phyloP scores from a whole-genome alignment of 2,888 invertebrate species.

The Venustoraphidia nigricollis region DNA sequence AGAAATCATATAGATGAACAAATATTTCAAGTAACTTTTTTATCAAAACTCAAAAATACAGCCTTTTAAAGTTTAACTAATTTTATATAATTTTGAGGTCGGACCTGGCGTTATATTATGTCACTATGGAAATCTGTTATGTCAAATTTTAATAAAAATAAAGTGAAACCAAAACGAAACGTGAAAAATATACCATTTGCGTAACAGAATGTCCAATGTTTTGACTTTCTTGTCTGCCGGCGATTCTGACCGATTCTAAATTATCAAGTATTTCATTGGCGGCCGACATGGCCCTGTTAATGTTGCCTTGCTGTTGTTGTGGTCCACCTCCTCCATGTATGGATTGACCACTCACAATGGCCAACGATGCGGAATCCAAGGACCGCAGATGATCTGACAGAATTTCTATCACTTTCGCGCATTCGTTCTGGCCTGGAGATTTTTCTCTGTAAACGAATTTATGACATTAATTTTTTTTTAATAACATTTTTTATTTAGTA shows the following conservation, averaged over 20 bases:
- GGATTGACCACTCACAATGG: constrained; percentile 40
- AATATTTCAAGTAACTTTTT: too few relatives aligned
- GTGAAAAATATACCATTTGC: constrained; percentile 39
- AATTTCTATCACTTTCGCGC: constrained; percentile 67
- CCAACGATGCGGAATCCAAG: constrained; percentile 74
- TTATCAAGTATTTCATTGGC: constrained; percentile 70
- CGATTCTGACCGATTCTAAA: constrained; percentile 67
- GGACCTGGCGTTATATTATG: too few relatives aligned
- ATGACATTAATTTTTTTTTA: background rate
- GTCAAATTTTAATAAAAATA: too few relatives aligned
- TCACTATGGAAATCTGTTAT: too few relatives aligned
- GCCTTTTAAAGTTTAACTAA: too few relatives aligned
- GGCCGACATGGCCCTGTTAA: constrained; percentile 35
- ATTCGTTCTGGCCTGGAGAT: constrained; percentile 92
- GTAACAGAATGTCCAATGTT: constrained; percentile 78
- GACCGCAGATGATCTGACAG: constrained; percentile 61
- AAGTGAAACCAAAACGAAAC: background rate
- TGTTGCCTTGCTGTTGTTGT: constrained; percentile 29
- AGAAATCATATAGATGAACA: too few relatives aligned
- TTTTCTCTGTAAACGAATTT: constrained; percentile 47
- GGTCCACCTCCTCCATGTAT: background rate
- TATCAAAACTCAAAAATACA: too few relatives aligned
- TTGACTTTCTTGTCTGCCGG: constrained; percentile 85
- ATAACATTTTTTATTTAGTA: too few relatives aligned
- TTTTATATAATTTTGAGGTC: too few relatives aligned